phyloP scores from a whole-genome alignment of 2,888 invertebrate genomes.

The Drosophila hamatofila region DNA sequence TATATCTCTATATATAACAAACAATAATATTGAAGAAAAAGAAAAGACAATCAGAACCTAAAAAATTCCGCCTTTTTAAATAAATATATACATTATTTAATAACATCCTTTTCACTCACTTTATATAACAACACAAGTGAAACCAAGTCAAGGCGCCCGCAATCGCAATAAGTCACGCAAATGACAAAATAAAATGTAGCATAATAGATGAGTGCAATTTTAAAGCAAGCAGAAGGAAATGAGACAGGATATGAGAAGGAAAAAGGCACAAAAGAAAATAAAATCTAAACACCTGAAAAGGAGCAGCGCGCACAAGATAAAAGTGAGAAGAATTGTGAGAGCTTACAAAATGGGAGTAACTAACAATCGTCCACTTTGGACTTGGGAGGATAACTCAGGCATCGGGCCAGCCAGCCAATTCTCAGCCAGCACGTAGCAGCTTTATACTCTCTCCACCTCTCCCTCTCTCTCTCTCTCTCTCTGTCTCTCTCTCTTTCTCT shows the following conservation, averaged over 20 bases:
- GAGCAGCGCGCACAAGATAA: conserved; percentile 34
- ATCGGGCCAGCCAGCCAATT: conserved; percentile 34
- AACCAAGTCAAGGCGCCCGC: background rate
- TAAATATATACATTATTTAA: background rate
- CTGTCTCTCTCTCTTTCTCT: background rate
- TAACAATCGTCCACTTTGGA: conserved; percentile 46
- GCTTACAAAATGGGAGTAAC: conserved; percentile 9
- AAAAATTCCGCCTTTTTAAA: background rate
- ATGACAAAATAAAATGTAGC: conserved; percentile 18
- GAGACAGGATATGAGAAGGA: conserved; percentile 36
- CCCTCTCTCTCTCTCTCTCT: background rate
- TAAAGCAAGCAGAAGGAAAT: conserved; percentile 40
- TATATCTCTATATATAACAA: no score
- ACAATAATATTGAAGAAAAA: no score
- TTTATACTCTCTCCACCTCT: background rate
- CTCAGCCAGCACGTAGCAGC: conserved; percentile 43
- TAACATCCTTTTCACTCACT: background rate
- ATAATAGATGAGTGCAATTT: conserved; percentile 31
- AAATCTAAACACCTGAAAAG: conserved; percentile 4
- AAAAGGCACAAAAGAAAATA: conserved; percentile 9
- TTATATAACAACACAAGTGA: background rate
- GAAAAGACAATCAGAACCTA: no score
- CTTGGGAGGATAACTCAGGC: conserved; percentile 27
- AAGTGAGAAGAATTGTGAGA: conserved; percentile 19
- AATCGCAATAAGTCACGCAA: conserved; percentile 28